Conservation (phyloP, 30 jellyfish, hydroid and myxozoan species). For the Aurelia aurita complex sp. Pacific region DNA sequence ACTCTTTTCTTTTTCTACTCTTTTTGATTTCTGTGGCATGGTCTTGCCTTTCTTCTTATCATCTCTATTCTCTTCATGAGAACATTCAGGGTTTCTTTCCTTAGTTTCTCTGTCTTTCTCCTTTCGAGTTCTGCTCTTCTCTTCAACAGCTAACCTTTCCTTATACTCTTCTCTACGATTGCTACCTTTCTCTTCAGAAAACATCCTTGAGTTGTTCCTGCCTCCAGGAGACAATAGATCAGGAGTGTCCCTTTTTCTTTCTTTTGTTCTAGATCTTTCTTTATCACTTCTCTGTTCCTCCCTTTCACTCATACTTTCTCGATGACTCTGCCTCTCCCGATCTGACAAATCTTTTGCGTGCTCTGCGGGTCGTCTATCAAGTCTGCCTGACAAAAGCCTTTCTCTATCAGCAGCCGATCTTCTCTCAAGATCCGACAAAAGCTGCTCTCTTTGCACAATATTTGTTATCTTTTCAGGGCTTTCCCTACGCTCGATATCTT, state of each 20-base stretch:
- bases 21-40: neutral
- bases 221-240: neutral
- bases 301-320: neutral
- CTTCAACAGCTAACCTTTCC: too few species aligned
- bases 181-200: too few species aligned
- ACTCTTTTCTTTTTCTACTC: too few species aligned
- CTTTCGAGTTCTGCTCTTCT: constrained; percentile 1
- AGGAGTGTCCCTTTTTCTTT: too few species aligned
- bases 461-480: neutral
- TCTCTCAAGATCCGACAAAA: constrained; percentile 5
- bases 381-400: neutral
- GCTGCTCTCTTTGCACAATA: neutral
- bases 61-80: neutral
- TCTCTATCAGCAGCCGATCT: neutral
- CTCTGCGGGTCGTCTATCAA: constrained; percentile 6
- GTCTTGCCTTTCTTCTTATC: neutral
- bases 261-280: neutral
- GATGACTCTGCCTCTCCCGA: constrained; percentile 5
- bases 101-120: neutral
- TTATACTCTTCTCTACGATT: too few species aligned
- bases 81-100: neutral
- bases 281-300: constrained; percentile 1
- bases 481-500: neutral
- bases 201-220: neutral
- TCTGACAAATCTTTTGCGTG: constrained; percentile 7